A percentile compares a stretch with the other conserved stretches of the same genome.
Evolutionary conservation across 2,113 vertebrate species (phyloP).

Genomic region (Lepus europaeus): DNA sequence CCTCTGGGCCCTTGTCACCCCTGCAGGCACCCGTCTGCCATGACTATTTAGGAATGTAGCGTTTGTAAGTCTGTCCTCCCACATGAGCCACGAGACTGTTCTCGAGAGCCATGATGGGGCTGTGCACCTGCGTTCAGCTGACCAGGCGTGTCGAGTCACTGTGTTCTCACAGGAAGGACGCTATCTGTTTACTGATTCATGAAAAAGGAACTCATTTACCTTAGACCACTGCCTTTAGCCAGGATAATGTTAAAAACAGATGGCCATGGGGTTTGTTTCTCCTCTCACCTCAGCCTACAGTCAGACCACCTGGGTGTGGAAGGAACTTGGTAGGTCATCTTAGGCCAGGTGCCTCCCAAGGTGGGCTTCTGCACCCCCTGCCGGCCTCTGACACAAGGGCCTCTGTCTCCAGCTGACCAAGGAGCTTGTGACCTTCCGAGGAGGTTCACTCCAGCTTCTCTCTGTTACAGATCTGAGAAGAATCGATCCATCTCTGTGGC

Average conservation of each 20-base stretch:
- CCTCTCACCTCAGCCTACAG: not conserved
- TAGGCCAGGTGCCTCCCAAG: not conserved
- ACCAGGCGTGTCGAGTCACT: not conserved
- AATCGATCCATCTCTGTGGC: not conserved
- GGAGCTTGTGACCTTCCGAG: not conserved
- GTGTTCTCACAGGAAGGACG: not conserved
- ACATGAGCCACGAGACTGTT: not conserved
- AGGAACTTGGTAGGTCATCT: not conserved
- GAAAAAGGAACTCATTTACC: conserved; percentile 56
- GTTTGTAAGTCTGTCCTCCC: not conserved
- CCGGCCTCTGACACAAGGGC: not conserved
- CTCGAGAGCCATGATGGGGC: not conserved
- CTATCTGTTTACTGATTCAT: not conserved
- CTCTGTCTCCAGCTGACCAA: not conserved
- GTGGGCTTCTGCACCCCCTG: not conserved
- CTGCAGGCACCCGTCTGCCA: not conserved
- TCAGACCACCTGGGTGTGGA: not conserved
- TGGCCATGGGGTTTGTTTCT: not conserved
- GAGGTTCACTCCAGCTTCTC: not conserved
- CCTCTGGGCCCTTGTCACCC: not conserved
- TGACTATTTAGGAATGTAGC: not conserved
- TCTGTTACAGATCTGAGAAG: not conserved
- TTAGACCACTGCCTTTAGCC: not conserved
- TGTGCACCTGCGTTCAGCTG: not conserved
- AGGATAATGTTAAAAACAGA: not conserved